Percentiles rank a stretch among this genome's conserved stretches.
Conservation (phyloP, 2,113 vertebrate species). For the Lethenteron reissneri region DNA sequence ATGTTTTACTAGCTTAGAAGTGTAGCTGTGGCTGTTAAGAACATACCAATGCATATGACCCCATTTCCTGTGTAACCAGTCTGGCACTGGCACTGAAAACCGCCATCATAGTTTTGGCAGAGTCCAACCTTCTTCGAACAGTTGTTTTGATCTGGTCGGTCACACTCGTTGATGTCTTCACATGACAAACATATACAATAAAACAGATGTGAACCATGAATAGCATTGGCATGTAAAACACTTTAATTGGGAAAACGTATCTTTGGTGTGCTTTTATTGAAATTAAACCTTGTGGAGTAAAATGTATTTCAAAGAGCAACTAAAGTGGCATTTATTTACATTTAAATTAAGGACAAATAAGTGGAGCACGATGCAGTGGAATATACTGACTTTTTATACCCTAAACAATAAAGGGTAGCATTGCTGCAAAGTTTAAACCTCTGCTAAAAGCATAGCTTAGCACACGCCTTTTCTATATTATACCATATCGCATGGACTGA, state of each 20-base stretch:
- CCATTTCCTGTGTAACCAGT: constrained; percentile 8
- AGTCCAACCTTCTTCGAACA: constrained; percentile 7
- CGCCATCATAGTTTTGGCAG: constrained; percentile 2
- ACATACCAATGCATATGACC: not conserved
- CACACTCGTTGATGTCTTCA: constrained; percentile 8
- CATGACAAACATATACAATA: not conserved
- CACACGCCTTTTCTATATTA: no score
- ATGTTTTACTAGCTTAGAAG: no score
- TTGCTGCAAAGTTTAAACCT: no score
- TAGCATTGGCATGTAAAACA: not conserved
- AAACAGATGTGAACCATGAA: not conserved
- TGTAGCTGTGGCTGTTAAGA: no score
- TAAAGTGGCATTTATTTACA: not conserved
- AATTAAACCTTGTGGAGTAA: not conserved
- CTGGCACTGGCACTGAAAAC: not conserved
- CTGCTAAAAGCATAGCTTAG: no score
- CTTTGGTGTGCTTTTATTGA: not conserved
- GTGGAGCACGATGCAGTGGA: no score
- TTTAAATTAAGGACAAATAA: no score
- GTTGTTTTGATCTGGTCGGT: not conserved
- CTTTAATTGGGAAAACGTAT: not conserved
- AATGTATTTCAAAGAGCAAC: not conserved
- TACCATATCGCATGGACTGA: no score
- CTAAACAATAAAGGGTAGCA: no score
- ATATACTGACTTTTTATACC: no score